Evolutionary conservation across 2,888 invertebrate species (phyloP).

Genomic region (Amblyjoppa fuscipennis): DNA sequence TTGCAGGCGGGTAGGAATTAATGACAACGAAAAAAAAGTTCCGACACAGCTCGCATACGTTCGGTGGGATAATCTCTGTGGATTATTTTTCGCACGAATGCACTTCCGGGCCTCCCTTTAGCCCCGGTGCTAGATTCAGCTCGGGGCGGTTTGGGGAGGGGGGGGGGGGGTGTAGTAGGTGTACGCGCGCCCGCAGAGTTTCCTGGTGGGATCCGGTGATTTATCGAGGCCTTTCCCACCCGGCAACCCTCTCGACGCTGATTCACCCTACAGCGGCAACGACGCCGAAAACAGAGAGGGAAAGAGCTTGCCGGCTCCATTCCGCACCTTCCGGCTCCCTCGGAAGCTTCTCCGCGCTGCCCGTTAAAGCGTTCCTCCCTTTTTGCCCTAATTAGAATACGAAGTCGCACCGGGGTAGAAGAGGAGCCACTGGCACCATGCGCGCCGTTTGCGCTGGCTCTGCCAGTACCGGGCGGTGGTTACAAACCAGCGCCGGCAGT

Average conservation of each 20-base stretch:
- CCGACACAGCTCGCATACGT: conserved; percentile 42
- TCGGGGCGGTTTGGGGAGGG: neutral
- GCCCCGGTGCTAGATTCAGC: conserved; percentile 6
- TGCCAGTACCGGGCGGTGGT: conserved; percentile 1
- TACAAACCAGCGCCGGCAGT: conserved; percentile 9
- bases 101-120: conserved; percentile 36
- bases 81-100: conserved; percentile 64
- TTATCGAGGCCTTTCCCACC: conserved; percentile 55
- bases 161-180: neutral
- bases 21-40: conserved; percentile 58
- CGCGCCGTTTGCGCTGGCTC: conserved; percentile 45
- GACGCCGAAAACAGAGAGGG: conserved; percentile 21
- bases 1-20: conserved; percentile 39
- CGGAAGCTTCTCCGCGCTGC: conserved; percentile 30
- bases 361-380: conserved; percentile 66
- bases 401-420: conserved; percentile 69
- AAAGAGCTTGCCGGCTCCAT: conserved; percentile 11
- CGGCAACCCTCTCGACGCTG: conserved; percentile 58
- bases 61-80: conserved; percentile 60
- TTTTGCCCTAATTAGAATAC: conserved; percentile 80
- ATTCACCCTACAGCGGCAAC: conserved; percentile 47
- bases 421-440: conserved; percentile 52
- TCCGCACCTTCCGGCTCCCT: neutral
- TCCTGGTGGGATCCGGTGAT: conserved; percentile 49
- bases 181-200: conserved; percentile 41